phyloP scores from a whole-genome alignment of 2,797 vertebrate species.

The Fistularia commersonii region DNA sequence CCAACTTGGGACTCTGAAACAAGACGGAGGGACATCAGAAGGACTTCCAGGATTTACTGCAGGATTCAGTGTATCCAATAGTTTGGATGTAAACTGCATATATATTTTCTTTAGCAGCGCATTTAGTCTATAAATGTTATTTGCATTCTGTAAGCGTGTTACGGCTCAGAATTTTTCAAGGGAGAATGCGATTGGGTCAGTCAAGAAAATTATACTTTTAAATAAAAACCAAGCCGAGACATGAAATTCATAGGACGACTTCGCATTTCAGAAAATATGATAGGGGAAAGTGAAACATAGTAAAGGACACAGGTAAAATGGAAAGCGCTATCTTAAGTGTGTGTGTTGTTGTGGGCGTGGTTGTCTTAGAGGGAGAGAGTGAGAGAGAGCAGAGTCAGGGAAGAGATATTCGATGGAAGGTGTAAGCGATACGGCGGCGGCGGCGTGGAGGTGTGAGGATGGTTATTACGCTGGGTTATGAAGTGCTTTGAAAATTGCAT shows the following conservation, averaged over 20 bases:
- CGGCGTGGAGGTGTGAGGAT: slow-evolving; percentile 16
- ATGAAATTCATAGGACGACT: background rate
- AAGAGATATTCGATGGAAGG: too few species aligned
- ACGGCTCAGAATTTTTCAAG: too few species aligned
- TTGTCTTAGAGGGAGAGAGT: slow-evolving; percentile 7
- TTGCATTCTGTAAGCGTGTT: too few species aligned
- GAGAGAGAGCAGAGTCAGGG: slow-evolving; percentile 9
- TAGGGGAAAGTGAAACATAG: slow-evolving; percentile 6
- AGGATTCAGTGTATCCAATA: background rate
- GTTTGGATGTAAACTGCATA: too few species aligned
- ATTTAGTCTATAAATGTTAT: too few species aligned
- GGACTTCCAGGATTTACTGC: too few species aligned
- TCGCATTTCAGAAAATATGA: slow-evolving; percentile 4
- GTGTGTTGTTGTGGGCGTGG: background rate
- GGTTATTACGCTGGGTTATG: slow-evolving; percentile 52
- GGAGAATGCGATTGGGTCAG: too few species aligned
- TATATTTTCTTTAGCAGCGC: too few species aligned
- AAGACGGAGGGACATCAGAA: slow-evolving; percentile 1
- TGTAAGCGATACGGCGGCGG: slow-evolving; percentile 13
- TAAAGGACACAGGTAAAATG: slow-evolving; percentile 3
- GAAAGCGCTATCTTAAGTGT: slow-evolving; percentile 4
- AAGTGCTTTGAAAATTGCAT: slow-evolving; percentile 58
- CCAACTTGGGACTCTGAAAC: slow-evolving; percentile 83
- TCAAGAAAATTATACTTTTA: background rate
- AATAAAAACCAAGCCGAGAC: slow-evolving; percentile 1